Conservation (phyloP, 2,113 vertebrate genomes). For the Pantherophis guttatus region DNA sequence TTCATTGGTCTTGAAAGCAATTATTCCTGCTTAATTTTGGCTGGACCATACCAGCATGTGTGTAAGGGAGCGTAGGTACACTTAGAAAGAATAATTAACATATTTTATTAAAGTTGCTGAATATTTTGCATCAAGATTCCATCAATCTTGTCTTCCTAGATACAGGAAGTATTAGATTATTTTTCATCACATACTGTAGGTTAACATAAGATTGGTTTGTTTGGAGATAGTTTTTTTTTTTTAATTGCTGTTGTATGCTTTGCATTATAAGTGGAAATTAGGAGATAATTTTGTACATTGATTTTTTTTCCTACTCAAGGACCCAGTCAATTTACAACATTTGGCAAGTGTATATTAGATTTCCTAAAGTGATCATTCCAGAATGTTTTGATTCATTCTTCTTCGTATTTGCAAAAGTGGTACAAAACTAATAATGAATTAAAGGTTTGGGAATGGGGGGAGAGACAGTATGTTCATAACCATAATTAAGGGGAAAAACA, state of each 20-base stretch:
- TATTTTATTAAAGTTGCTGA: conserved; percentile 9
- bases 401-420: neutral
- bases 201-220: conserved; percentile 17
- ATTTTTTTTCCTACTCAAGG: conserved; percentile 30
- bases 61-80: neutral
- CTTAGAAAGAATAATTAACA: neutral
- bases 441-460: neutral
- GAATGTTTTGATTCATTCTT: conserved; percentile 21
- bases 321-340: neutral
- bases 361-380: conserved; percentile 36
- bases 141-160: neutral
- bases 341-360: conserved; percentile 29
- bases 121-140: conserved; percentile 22
- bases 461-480: conserved; percentile 28
- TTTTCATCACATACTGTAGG: conserved; percentile 42
- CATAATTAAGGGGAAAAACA: conserved; percentile 48
- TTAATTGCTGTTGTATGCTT: conserved; percentile 42
- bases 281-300: conserved; percentile 36
- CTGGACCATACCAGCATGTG: neutral
- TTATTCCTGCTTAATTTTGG: neutral
- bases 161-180: conserved; percentile 29
- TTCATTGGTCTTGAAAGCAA: neutral
- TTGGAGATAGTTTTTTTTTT: neutral
- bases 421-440: conserved; percentile 42
- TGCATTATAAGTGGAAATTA: conserved; percentile 45